Conservation (phyloP, 2,888 invertebrate species). For the Caenorhabditis sp. region DNA sequence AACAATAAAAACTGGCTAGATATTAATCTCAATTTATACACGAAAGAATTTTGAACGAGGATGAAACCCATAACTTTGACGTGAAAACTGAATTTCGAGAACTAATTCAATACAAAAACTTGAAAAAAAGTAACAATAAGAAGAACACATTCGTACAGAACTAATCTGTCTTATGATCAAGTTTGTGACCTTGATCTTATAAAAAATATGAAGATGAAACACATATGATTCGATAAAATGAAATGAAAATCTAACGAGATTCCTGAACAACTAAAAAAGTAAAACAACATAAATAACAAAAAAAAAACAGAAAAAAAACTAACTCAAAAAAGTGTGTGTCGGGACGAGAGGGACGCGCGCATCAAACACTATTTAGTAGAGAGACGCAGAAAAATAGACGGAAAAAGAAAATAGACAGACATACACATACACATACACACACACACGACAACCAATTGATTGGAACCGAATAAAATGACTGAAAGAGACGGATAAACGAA, state of each 20-base stretch:
- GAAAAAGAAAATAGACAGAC: slow-evolving; percentile 9
- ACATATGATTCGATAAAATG: no score
- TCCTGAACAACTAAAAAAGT: not conserved
- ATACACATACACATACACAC: slow-evolving; percentile 16
- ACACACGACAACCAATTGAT: slow-evolving; percentile 13
- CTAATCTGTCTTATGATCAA: no score
- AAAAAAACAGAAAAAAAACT: slow-evolving; percentile 4
- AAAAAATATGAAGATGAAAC: no score
- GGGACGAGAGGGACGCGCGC: not conserved
- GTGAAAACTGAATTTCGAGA: no score
- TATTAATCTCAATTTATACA: no score
- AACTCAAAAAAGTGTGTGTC: slow-evolving; percentile 1
- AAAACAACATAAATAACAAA: not conserved
- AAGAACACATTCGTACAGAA: no score
- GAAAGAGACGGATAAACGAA: slow-evolving; percentile 7
- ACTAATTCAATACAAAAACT: no score
- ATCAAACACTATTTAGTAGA: slow-evolving; percentile 1
- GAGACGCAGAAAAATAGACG: not conserved
- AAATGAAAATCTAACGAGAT: not conserved
- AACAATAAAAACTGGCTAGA: no score
- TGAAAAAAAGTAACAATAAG: no score
- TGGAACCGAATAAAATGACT: slow-evolving; percentile 7
- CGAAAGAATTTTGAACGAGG: no score
- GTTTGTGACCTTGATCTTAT: no score
- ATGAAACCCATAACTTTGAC: no score